These are phyloP conservation scores for Lordiphosa stackelbergi DNA, from an alignment of 1,140 invertebrate species.

Conservation along the genomic window DNA sequence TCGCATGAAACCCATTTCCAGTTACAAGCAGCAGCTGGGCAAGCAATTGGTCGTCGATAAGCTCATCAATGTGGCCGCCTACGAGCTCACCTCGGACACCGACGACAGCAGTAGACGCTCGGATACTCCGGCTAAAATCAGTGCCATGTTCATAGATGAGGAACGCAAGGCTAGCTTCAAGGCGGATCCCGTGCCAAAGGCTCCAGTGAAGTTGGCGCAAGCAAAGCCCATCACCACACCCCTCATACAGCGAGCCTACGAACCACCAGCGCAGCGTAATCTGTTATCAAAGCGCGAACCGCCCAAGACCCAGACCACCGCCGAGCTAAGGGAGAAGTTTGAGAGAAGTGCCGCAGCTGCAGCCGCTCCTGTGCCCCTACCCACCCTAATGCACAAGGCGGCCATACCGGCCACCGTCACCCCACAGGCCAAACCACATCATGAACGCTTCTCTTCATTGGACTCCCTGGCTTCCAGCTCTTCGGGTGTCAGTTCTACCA, in stretches of 20 bases:
- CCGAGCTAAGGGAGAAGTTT: conserved; percentile 72
- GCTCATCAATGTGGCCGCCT: conserved; percentile 75
- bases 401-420: conserved; percentile 7
- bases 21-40: conserved; percentile 58
- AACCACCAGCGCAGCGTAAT: conserved; percentile 7
- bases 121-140: conserved; percentile 73
- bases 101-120: conserved; percentile 73
- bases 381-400: conserved; percentile 30
- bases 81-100: conserved; percentile 75
- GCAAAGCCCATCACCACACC: conserved; percentile 39
- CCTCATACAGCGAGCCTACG: conserved; percentile 7
- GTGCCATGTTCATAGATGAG: conserved; percentile 77
- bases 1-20: conserved; percentile 61
- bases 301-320: conserved; percentile 51
- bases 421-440: conserved; percentile 47
- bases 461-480: conserved; percentile 75
- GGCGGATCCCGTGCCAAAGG: conserved; percentile 57
- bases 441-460: conserved; percentile 74
- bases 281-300: conserved; percentile 15
- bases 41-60: conserved; percentile 72
- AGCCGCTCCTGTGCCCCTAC: conserved; percentile 18
- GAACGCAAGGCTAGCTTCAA: conserved; percentile 77
- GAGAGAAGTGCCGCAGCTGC: conserved; percentile 55
- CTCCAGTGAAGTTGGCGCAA: conserved; percentile 35
- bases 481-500: conserved; percentile 73